These are phyloP conservation scores for Sphecodes monilicornis DNA, from an alignment of 2,888 invertebrate genomes.

Conservation along the genomic window DNA sequence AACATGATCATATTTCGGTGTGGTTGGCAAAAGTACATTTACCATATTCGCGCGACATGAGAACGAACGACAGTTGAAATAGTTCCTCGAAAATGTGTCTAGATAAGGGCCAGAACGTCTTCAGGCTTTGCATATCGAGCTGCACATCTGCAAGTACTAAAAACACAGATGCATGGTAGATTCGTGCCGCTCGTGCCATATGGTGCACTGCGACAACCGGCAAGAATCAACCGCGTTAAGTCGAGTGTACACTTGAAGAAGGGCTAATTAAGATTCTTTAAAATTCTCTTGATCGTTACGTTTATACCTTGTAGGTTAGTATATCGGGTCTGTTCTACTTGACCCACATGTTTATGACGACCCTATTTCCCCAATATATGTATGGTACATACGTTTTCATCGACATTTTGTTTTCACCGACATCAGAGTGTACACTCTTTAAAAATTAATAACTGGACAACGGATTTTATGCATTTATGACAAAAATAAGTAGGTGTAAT, in stretches of 20 bases:
- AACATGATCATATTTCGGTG: no score
- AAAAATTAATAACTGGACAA: no score
- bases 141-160: not conserved
- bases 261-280: not conserved
- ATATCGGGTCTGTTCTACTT: no score
- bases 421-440: no score
- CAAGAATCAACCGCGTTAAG: not conserved
- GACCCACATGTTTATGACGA: no score
- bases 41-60: slow-evolving; percentile 5
- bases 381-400: no score
- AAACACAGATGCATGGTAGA: not conserved
- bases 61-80: not conserved
- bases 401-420: no score
- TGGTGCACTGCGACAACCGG: not conserved
- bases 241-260: not conserved
- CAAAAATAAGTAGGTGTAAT: no score
- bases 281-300: not conserved
- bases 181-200: not conserved
- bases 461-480: no score
- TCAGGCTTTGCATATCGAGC: slow-evolving; percentile 12
- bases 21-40: not conserved
- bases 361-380: no score
- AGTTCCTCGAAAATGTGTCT: not conserved
- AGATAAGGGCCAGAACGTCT: not conserved
- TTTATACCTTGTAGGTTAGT: not conserved